Evolutionary conservation across 2,113 vertebrate species (phyloP).

Genomic region (Sakesphorus luctuosus): DNA sequence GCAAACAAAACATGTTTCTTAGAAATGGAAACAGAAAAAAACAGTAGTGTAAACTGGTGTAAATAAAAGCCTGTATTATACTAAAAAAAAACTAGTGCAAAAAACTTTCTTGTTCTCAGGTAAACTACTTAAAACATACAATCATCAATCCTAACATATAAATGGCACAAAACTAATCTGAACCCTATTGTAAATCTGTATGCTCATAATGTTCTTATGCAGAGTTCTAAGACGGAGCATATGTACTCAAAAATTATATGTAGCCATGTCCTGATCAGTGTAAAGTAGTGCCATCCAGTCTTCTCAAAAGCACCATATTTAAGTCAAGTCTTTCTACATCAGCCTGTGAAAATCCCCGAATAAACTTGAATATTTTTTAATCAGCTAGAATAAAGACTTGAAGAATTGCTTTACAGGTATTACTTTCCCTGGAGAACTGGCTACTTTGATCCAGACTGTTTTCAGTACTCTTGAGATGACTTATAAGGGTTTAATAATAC

Average conservation of each 20-base stretch:
- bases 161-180: neutral
- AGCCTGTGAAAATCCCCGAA: neutral
- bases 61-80: neutral
- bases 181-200: neutral
- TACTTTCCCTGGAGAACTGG: neutral
- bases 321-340: neutral
- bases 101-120: neutral
- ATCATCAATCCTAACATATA: neutral
- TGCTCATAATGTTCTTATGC: neutral
- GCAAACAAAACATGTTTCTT: accelerated
- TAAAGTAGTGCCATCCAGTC: neutral
- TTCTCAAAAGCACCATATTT: neutral
- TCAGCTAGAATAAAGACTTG: neutral
- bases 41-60: accelerated
- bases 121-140: neutral
- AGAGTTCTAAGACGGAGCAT: neutral
- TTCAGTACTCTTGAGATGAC: neutral
- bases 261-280: neutral
- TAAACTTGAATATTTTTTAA: neutral
- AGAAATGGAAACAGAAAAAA: neutral
- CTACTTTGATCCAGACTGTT: neutral
- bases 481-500: neutral
- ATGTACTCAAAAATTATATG: neutral
- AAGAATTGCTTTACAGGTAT: neutral
- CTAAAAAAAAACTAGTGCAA: neutral